phyloP scores from a whole-genome alignment of 2,888 invertebrate genomes.

The Melitaea athalia region DNA sequence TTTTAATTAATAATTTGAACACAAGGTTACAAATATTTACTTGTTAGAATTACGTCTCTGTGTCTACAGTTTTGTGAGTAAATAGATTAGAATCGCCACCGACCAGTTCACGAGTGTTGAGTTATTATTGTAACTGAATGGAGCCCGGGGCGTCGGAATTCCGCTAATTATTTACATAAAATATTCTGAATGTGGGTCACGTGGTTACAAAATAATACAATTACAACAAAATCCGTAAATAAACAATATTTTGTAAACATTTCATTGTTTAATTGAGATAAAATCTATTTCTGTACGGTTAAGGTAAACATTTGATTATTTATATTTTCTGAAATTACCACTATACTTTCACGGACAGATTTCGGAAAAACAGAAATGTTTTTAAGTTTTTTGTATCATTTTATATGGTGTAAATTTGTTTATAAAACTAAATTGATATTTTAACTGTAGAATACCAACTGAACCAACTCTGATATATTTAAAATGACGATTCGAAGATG shows the following conservation, averaged over 20 bases:
- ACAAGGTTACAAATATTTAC: too few relatives aligned
- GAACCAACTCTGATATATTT: not conserved
- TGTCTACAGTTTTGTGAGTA: not conserved
- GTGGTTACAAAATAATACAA: conserved; percentile 7
- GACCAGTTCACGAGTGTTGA: conserved; percentile 1
- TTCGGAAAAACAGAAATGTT: too few relatives aligned
- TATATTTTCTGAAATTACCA: not conserved
- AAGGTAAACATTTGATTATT: not conserved
- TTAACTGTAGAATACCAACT: too few relatives aligned
- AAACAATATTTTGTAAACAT: not conserved
- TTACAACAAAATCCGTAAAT: not conserved
- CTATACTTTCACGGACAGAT: too few relatives aligned
- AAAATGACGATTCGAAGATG: not conserved
- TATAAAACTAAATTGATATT: too few relatives aligned
- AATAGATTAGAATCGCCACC: conserved; percentile 5
- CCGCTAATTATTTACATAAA: conserved; percentile 12
- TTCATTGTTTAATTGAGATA: not conserved
- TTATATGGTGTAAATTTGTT: too few relatives aligned
- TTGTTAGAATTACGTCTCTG: too few relatives aligned
- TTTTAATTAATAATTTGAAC: too few relatives aligned
- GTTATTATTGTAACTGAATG: conserved; percentile 16
- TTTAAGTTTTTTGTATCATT: too few relatives aligned
- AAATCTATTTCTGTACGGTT: not conserved
- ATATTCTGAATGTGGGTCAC: conserved; percentile 10
- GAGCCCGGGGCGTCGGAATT: conserved; percentile 11